phyloP scores from a whole-genome alignment of 2,888 invertebrate species.

The Thecocarcelia acutangulata region DNA sequence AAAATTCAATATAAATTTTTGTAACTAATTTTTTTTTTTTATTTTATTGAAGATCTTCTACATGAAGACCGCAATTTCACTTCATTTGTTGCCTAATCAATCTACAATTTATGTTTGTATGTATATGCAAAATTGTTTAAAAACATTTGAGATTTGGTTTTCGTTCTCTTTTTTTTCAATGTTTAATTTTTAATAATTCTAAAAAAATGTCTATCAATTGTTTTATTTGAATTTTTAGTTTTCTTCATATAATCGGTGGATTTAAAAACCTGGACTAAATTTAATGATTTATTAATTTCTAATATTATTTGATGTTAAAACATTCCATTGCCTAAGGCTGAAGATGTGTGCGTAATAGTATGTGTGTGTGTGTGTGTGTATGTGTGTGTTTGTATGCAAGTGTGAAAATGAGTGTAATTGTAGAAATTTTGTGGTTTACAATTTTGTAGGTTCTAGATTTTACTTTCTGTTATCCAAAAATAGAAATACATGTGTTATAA shows the following conservation, averaged over 20 bases:
- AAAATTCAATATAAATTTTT: slow-evolving; percentile 55
- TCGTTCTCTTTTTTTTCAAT: too few relatives aligned
- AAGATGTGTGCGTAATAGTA: background rate
- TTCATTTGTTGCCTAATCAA: slow-evolving; percentile 13
- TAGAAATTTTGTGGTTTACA: background rate
- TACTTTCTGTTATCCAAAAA: slow-evolving; percentile 2
- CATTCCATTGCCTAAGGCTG: slow-evolving; percentile 62
- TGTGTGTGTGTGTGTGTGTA: slow-evolving; percentile 1
- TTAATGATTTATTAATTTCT: slow-evolving; percentile 35
- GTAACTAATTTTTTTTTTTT: slow-evolving; percentile 15
- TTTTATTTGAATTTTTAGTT: slow-evolving; percentile 36
- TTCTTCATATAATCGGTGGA: slow-evolving; percentile 66
- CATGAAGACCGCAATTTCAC: slow-evolving; percentile 41
- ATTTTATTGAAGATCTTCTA: slow-evolving; percentile 45
- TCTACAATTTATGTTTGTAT: slow-evolving; percentile 22
- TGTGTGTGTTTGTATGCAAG: slow-evolving; percentile 1
- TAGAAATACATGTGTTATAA: too few relatives aligned
- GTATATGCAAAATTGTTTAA: slow-evolving; percentile 12
- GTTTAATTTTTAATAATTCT: slow-evolving; percentile 41
- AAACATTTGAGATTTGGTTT: slow-evolving; percentile 31
- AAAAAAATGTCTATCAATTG: slow-evolving; percentile 58
- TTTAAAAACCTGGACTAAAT: slow-evolving; percentile 68
- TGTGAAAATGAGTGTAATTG: background rate
- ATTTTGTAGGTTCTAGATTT: slow-evolving; percentile 34
- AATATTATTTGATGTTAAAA: slow-evolving; percentile 34